Base-by-base conservation (phyloP, 2,888 invertebrate species). In the Xestoiulus laeticollis region DNA sequence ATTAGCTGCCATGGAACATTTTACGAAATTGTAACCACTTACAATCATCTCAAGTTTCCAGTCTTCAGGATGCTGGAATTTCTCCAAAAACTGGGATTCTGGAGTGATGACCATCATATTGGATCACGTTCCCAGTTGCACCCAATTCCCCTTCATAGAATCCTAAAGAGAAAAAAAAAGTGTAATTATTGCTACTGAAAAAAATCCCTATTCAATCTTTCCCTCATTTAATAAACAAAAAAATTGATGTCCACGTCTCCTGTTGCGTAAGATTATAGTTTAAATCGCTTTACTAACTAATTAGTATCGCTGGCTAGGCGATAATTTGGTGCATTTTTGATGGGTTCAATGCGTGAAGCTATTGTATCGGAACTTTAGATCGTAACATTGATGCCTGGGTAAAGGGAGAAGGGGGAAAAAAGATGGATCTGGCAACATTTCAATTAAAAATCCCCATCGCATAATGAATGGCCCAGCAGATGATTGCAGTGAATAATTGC, bases 351-450 rank as follows among this genome's bases (percentile, higher is more conserved):
- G 8, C 68, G 12, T 68, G 5, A 26, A 0, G 26, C 26, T 1
- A 10, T 68, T 68, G 26, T 68, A 68, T 68, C 68, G 26, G 22
- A 26, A 68, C 68, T 78, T 78, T 78, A 30, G 30, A 78, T 78
- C 78, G 78, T 16, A 26, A 30, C 12, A 30, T 30, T 14, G 30
- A 30, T 30, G 14, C 16, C 10, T n/a, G 14, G 30, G 16, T 5
- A 30, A n/a, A n/a, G n/a, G 78, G 78, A 26, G 16, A 78, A 59
- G 59, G 30, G 68, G 4, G 5, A 78, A 78, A 78, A 78, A 78
- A 78, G 26, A 14, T 30, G 78, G 78, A 78, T 78, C 78, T 78
- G 78, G 78, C 78, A 30, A 78, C 78, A 78, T 78, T 78, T 78
- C 30, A 78, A 78, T 78, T 78, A 78, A 78, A 78, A 78, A 30